phyloP scores from a whole-genome alignment of 2,888 invertebrate species.

The Ochropleura leucogaster region DNA sequence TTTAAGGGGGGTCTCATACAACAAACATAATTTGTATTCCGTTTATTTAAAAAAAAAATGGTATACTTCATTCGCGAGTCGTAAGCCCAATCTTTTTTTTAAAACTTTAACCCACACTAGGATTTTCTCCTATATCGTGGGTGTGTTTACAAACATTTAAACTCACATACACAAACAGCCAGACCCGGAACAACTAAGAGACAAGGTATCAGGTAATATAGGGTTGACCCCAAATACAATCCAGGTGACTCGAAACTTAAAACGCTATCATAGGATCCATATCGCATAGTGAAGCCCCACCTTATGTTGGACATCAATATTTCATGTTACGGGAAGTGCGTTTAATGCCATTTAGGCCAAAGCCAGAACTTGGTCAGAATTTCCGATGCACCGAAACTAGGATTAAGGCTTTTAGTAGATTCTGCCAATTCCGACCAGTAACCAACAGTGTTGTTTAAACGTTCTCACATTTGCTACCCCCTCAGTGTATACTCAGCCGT shows the following conservation, averaged over 20 bases:
- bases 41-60: too few species aligned
- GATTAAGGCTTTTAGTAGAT: neutral
- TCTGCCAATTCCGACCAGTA: neutral
- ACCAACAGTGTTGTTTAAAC: slow-evolving; percentile 10
- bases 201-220: neutral
- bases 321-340: neutral
- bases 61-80: too few species aligned
- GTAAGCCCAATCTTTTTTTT: too few species aligned
- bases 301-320: slow-evolving; percentile 10
- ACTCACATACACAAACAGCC: too few species aligned
- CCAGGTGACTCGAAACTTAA: neutral
- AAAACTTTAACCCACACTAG: too few species aligned
- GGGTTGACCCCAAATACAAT: neutral
- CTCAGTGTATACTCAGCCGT: neutral
- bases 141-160: too few species aligned
- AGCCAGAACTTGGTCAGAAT: slow-evolving; percentile 1
- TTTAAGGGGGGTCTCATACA: too few species aligned
- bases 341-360: neutral
- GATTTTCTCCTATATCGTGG: too few species aligned
- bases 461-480: slow-evolving; percentile 4
- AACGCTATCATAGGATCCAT: too few species aligned
- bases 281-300: too few species aligned
- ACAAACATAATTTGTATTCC: too few species aligned
- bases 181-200: too few species aligned
- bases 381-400: neutral